Conservation (phyloP, 1,140 invertebrate genomes). For the Drosophila pruinosa region DNA sequence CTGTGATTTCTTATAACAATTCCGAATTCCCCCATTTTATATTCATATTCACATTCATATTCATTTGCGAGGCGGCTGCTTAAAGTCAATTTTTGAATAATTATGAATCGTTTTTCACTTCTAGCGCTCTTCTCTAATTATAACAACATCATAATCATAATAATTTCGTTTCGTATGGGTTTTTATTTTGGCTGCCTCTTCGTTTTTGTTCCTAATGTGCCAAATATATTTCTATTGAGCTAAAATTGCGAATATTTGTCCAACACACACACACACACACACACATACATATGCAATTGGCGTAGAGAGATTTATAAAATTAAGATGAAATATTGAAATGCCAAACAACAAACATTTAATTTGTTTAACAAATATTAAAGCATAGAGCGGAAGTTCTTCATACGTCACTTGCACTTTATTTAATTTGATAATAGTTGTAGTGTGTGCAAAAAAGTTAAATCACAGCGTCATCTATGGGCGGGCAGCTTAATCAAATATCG, state of each 20-base stretch:
- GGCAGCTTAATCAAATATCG: slow-evolving; percentile 54
- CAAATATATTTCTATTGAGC: slow-evolving; percentile 67
- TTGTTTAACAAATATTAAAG: too few species aligned
- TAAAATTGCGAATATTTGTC: slow-evolving; percentile 46
- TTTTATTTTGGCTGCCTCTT: slow-evolving; percentile 58
- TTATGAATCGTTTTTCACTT: slow-evolving; percentile 78
- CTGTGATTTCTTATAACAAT: slow-evolving; percentile 4
- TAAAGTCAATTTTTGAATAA: slow-evolving; percentile 80
- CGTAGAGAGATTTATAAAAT: slow-evolving; percentile 28
- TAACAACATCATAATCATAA: slow-evolving; percentile 80
- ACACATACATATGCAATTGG: slow-evolving; percentile 29
- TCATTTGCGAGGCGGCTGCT: slow-evolving; percentile 49
- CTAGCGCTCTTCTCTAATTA: slow-evolving; percentile 72
- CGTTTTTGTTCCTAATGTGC: slow-evolving; percentile 67
- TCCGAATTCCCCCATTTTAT: background rate
- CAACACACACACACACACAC: slow-evolving; percentile 28
- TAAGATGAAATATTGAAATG: background rate
- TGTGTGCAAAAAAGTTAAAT: slow-evolving; percentile 21
- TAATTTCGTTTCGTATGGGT: slow-evolving; percentile 67
- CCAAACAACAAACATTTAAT: too few species aligned
- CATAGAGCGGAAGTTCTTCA: slow-evolving; percentile 36
- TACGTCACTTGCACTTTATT: slow-evolving; percentile 44
- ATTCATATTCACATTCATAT: background rate
- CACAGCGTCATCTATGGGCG: slow-evolving; percentile 43
- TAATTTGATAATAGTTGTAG: background rate